Evolutionary conservation across 2,113 vertebrate species (phyloP).

Genomic region (Chloebia gouldiae): DNA sequence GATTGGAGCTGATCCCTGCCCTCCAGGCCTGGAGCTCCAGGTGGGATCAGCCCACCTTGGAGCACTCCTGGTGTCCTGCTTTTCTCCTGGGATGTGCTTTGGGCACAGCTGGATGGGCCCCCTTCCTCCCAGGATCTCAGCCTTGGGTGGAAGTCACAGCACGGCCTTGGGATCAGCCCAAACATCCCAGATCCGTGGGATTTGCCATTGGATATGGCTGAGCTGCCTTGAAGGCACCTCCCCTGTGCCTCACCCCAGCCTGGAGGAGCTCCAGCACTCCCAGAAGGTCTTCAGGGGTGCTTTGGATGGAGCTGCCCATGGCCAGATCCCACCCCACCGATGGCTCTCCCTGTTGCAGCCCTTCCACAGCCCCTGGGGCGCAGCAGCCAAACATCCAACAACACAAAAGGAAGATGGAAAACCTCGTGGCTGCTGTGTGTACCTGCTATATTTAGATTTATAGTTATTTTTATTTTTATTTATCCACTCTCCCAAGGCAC

Average conservation of each 20-base stretch:
- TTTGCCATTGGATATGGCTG: background rate
- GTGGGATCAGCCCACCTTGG: background rate
- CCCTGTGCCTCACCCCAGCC: background rate
- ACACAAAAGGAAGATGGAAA: background rate
- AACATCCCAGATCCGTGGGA: background rate
- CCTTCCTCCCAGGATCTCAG: background rate
- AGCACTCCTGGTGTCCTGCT: background rate
- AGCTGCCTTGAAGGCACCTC: background rate
- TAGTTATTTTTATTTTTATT: background rate
- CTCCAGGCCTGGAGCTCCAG: background rate
- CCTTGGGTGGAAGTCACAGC: accelerated
- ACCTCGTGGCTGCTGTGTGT: accelerated
- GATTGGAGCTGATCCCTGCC: background rate
- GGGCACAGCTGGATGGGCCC: background rate
- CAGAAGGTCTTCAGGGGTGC: background rate
- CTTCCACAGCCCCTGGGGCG: background rate
- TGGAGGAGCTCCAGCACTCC: background rate
- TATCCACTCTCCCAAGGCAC: background rate
- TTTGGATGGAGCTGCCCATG: background rate
- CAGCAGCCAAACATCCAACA: background rate
- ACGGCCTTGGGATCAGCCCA: background rate
- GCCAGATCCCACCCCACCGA: background rate
- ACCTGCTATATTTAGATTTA: background rate
- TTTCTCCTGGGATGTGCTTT: background rate
- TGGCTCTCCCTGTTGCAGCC: background rate